These are phyloP conservation scores for Ploceus nigricollis DNA, from an alignment of 2,113 vertebrate genomes.

Conservation along the genomic window DNA sequence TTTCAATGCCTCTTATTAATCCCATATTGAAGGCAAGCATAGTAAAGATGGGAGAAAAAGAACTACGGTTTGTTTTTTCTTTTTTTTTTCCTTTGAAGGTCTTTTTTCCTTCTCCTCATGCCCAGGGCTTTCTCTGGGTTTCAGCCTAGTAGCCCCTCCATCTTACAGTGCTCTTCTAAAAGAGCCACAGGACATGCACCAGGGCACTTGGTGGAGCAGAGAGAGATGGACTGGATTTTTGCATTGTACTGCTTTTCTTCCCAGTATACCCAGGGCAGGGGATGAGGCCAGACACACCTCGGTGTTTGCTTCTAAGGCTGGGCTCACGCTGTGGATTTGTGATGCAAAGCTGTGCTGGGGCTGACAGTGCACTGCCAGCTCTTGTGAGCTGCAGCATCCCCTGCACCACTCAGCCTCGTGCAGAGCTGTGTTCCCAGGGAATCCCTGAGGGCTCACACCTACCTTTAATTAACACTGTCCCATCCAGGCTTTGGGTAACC, in stretches of 20 bases:
- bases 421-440: not conserved
- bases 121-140: not conserved
- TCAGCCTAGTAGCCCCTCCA: not conserved
- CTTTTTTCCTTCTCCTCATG: not conserved
- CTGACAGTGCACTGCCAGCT: not conserved
- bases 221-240: not conserved
- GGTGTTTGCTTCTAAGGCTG: not conserved
- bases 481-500: not conserved
- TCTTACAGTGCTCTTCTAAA: not conserved
- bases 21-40: not conserved
- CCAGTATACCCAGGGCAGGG: no score
- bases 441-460: not conserved
- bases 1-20: not conserved
- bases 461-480: fast-evolving
- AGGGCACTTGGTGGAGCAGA: fast-evolving
- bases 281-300: not conserved
- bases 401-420: not conserved
- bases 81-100: not conserved
- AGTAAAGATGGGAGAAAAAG: not conserved
- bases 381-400: not conserved
- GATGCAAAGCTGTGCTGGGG: not conserved
- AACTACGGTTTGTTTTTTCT: not conserved
- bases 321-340: not conserved
- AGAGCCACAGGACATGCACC: fast-evolving
- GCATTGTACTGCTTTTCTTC: not conserved